phyloP scores from a whole-genome alignment of 35 echinoderm and acorn worm species.

The Ophioderma brevispina region DNA sequence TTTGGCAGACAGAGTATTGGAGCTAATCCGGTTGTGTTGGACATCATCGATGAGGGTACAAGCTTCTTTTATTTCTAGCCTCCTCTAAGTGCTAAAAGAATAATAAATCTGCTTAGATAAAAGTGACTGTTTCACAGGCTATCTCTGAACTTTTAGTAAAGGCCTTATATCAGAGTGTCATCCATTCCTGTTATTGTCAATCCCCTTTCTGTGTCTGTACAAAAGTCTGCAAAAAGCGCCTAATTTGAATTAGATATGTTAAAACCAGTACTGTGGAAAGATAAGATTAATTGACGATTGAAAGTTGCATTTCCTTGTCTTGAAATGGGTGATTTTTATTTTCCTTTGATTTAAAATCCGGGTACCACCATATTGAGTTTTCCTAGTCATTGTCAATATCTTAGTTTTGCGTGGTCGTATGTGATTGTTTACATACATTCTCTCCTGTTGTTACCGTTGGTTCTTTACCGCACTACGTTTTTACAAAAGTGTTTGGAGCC shows the following conservation, averaged over 20 bases:
- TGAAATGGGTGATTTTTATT: neutral
- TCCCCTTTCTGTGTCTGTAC: neutral
- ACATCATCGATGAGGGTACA: conserved; percentile 21
- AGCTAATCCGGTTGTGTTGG: conserved; percentile 20
- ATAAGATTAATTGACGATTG: no score
- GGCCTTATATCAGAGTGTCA: neutral
- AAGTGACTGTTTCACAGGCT: neutral
- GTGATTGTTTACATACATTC: neutral
- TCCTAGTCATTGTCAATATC: neutral
- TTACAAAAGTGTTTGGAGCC: neutral
- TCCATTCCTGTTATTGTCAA: neutral
- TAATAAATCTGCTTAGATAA: neutral
- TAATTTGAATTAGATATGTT: no score
- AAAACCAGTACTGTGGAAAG: no score
- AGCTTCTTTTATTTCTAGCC: conserved; percentile 13
- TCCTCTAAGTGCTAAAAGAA: neutral
- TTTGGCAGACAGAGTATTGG: conserved; percentile 29
- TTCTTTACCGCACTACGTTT: neutral
- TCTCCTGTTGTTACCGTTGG: neutral
- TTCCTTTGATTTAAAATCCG: neutral
- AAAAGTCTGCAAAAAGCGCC: no score
- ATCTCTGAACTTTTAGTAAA: neutral
- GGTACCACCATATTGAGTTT: conserved; percentile 17
- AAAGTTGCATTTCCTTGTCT: neutral
- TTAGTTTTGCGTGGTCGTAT: neutral